Conservation (phyloP, 2,113 vertebrate genomes). For the Chroicocephalus ridibundus region DNA sequence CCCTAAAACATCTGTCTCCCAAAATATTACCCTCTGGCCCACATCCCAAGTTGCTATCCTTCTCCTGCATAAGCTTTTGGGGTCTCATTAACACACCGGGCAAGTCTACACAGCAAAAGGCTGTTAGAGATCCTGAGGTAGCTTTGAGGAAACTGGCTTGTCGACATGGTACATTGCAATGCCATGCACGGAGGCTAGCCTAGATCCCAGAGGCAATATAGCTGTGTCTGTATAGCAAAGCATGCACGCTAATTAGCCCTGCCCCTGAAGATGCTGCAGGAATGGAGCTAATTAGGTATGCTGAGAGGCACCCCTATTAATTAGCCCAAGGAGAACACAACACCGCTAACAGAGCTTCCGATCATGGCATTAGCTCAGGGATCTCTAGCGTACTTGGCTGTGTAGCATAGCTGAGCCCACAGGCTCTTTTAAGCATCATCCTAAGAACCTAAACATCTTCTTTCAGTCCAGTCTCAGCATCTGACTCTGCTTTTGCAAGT, state of each 20-base stretch:
- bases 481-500: neutral
- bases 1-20: neutral
- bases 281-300: constrained; percentile 48
- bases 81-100: constrained; percentile 18
- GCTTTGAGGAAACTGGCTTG: constrained; percentile 43
- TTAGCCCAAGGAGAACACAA: constrained; percentile 38
- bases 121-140: neutral
- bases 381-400: neutral
- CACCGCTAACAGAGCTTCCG: constrained; percentile 16
- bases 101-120: constrained; percentile 30
- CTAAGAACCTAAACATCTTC: neutral
- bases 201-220: constrained; percentile 20
- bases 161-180: neutral
- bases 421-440: neutral
- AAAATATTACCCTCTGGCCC: neutral
- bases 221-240: constrained; percentile 4
- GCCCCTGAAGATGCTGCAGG: constrained; percentile 35
- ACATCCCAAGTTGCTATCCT: neutral
- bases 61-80: neutral
- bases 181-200: neutral
- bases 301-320: constrained; percentile 37
- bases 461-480: neutral
- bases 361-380: neutral
- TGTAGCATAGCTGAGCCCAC: neutral
- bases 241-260: constrained; percentile 51